phyloP scores from a whole-genome alignment of 2,113 vertebrate genomes.

The Dromiciops gliroides region DNA sequence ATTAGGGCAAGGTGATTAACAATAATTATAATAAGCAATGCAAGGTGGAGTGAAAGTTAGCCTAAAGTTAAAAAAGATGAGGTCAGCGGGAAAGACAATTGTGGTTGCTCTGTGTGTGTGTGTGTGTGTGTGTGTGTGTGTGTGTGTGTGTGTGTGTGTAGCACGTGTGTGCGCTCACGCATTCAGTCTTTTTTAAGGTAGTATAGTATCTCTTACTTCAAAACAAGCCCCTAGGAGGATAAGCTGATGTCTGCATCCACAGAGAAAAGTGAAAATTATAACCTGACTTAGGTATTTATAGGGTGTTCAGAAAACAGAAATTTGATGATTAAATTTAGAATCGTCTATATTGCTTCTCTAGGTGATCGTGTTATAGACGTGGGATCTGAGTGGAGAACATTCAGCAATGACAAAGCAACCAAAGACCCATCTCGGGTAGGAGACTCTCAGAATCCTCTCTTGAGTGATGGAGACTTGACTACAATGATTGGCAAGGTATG shows the following conservation, averaged over 20 bases:
- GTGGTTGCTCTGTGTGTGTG: too few species aligned
- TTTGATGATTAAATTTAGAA: constrained; percentile 5
- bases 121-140: too few species aligned
- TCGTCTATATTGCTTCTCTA: constrained; percentile 77
- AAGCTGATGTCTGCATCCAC: background rate
- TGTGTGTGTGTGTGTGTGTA: too few species aligned
- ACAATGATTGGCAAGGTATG: constrained; percentile 98
- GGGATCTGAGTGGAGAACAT: constrained; percentile 99
- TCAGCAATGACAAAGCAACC: constrained; percentile 98
- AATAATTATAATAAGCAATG: background rate
- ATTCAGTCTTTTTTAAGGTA: background rate
- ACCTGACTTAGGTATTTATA: background rate
- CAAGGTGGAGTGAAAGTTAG: background rate
- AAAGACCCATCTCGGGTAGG: constrained; percentile 99
- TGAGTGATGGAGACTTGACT: constrained; percentile 96
- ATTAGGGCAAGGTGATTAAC: background rate
- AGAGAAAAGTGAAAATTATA: constrained; percentile 31
- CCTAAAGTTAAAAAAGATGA: background rate
- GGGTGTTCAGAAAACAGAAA: background rate
- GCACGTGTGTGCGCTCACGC: background rate
- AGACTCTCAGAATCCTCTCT: constrained; percentile 96
- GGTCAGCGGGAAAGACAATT: background rate
- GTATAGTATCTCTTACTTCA: background rate
- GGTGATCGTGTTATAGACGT: constrained; percentile 98
- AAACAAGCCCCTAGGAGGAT: constrained; percentile 12